Conservation (phyloP, 2,888 invertebrate species). For the Merodon equestris region DNA sequence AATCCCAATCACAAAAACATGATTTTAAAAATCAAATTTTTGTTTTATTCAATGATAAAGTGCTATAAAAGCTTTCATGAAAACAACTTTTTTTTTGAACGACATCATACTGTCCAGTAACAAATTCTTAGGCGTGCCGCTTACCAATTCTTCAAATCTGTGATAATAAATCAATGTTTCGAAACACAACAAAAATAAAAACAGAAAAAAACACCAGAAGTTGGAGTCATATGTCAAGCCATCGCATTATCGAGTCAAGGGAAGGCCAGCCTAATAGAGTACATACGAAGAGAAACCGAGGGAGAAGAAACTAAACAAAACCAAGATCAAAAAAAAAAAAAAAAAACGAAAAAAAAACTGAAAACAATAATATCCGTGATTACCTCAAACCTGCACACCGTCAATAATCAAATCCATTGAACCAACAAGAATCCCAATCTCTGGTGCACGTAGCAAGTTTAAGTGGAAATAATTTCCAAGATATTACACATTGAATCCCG, state of each 20-base stretch:
- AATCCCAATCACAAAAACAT: no score
- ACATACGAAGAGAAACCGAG: no score
- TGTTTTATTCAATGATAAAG: no score
- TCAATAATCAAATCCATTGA: conserved; percentile 42
- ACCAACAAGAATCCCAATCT: conserved; percentile 35
- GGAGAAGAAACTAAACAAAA: no score
- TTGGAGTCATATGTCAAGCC: conserved; percentile 47
- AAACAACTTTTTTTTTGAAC: no score
- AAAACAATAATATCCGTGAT: conserved; percentile 34
- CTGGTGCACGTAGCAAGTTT: conserved; percentile 44
- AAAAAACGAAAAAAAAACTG: no score
- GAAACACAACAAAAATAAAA: conserved; percentile 6
- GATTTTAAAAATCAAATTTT: no score
- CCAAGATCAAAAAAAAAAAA: no score
- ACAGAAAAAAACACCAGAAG: no score
- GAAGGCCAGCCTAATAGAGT: conserved; percentile 22
- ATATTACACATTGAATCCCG: conserved; percentile 37
- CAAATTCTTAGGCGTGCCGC: conserved; percentile 33
- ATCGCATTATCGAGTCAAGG: conserved; percentile 33
- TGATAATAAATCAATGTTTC: conserved; percentile 61
- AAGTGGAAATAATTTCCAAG: conserved; percentile 63
- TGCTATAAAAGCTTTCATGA: no score
- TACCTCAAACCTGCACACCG: conserved; percentile 41
- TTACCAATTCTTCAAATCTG: conserved; percentile 50
- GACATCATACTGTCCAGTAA: background rate